Evolutionary conservation across 1,140 invertebrate species (phyloP).

Genomic region (Saxidomus purpurata): DNA sequence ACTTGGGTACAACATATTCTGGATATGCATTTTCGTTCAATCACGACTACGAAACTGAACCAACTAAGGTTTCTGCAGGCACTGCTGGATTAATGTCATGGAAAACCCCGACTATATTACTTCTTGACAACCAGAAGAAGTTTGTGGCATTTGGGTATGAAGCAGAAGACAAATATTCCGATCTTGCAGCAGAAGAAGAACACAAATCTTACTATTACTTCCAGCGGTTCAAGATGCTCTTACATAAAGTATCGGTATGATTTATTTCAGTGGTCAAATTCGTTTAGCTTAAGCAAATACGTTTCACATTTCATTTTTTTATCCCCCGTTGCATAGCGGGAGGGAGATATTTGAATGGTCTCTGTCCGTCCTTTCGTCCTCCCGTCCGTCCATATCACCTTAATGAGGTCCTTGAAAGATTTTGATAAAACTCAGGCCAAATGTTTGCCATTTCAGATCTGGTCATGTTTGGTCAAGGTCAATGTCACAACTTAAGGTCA

Average conservation of each 20-base stretch:
- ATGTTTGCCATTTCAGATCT: too few species aligned
- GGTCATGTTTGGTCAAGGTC: too few species aligned
- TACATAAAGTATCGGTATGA: slow-evolving; percentile 21
- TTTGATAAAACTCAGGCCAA: too few species aligned
- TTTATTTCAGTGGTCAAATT: too few species aligned
- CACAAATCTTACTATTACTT: slow-evolving; percentile 35
- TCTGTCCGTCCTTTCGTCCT: too few species aligned
- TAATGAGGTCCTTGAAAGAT: too few species aligned
- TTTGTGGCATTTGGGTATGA: slow-evolving; percentile 45
- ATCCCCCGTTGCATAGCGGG: too few species aligned
- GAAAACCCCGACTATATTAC: slow-evolving; percentile 41
- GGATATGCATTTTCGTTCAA: slow-evolving; percentile 49
- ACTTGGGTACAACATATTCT: slow-evolving; percentile 49
- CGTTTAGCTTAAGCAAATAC: not conserved
- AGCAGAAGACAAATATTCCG: slow-evolving; percentile 35
- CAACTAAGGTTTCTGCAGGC: slow-evolving; percentile 21
- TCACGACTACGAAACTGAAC: slow-evolving; percentile 42
- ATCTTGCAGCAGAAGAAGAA: slow-evolving; percentile 20
- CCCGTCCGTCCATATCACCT: too few species aligned
- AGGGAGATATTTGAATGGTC: too few species aligned
- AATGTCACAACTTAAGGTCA: too few species aligned
- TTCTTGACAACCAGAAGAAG: slow-evolving; percentile 23
- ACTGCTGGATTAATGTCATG: slow-evolving; percentile 10
- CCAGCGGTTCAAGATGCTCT: slow-evolving; percentile 50
- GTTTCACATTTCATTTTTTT: not conserved